These are phyloP conservation scores for Drosophila pseudotakahashii DNA, from an alignment of 2,888 invertebrate genomes.

Conservation along the genomic window DNA sequence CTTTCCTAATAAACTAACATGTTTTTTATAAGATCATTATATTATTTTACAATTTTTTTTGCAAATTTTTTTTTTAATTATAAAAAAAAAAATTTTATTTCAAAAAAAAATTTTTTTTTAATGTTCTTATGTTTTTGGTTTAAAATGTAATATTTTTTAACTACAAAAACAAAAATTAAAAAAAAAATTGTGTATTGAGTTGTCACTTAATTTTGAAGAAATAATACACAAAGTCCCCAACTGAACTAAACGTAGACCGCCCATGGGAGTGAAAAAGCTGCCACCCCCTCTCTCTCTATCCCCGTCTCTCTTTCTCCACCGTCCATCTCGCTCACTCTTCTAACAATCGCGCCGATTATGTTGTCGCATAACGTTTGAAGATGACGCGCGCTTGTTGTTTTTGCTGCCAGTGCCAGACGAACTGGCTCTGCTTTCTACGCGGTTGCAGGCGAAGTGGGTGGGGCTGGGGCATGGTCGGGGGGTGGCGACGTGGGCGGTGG, in stretches of 20 bases:
- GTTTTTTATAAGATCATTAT: too few relatives aligned
- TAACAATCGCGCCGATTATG: constrained; percentile 45
- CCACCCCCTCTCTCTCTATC: neutral
- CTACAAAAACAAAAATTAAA: too few relatives aligned
- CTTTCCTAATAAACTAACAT: too few relatives aligned
- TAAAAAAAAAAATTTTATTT: too few relatives aligned
- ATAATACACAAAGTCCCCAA: neutral
- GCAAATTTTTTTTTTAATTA: too few relatives aligned
- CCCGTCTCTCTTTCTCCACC: neutral
- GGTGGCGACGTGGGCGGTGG: constrained; percentile 1
- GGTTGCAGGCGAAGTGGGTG: constrained; percentile 32
- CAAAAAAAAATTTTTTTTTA: too few relatives aligned
- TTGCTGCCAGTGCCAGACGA: constrained; percentile 62
- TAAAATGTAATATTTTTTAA: too few relatives aligned
- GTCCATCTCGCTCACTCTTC: constrained; percentile 2
- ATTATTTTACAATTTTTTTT: too few relatives aligned
- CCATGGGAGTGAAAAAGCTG: neutral
- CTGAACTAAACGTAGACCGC: neutral
- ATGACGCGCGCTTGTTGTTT: constrained; percentile 67
- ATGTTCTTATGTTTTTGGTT: too few relatives aligned
- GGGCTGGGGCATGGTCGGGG: neutral
- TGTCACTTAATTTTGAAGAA: neutral
- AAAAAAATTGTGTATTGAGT: too few relatives aligned
- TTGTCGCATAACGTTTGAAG: constrained; percentile 67
- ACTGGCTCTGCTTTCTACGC: constrained; percentile 59